Evolutionary conservation across 2,888 invertebrate genomes (phyloP).

Genomic region (Lasius platythorax): DNA sequence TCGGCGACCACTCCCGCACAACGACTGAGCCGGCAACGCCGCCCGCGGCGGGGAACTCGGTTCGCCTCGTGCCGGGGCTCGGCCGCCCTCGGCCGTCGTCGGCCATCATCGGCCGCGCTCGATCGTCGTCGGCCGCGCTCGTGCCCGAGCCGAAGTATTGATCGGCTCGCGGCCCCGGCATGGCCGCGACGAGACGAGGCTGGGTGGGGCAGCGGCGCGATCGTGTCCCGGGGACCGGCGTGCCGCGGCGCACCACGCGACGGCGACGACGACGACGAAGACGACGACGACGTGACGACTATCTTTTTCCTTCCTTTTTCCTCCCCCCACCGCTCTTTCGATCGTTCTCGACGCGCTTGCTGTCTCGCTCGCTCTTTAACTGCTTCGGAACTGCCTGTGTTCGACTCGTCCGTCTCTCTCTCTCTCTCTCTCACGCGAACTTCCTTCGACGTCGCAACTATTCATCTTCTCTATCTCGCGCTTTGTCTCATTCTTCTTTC

Average conservation of each 20-base stretch:
- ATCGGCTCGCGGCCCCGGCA: conserved; percentile 77
- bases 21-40: conserved; percentile 85
- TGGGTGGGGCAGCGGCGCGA: conserved; percentile 87
- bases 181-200: conserved; percentile 72
- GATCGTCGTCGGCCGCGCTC: conserved; percentile 80
- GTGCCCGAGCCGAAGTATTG: conserved; percentile 86
- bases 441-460: background rate
- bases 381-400: background rate
- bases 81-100: conserved; percentile 64
- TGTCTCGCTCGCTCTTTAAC: conserved; percentile 12
- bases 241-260: conserved; percentile 40
- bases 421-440: background rate
- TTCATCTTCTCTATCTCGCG: background rate
- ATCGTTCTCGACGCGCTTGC: background rate
- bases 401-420: background rate
- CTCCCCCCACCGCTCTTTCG: background rate
- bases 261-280: conserved; percentile 21
- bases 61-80: conserved; percentile 80
- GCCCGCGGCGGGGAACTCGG: conserved; percentile 80
- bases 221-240: conserved; percentile 73
- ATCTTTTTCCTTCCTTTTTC: conserved; percentile 12
- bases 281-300: conserved; percentile 2
- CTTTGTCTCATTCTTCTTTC: background rate
- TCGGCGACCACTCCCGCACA: conserved; percentile 85
- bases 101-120: conserved; percentile 66